Evolutionary conservation across 2,797 vertebrate genomes (phyloP), one percentile per base, ranked within the genome.

Genomic region (Pitangus sulphuratus): DNA sequence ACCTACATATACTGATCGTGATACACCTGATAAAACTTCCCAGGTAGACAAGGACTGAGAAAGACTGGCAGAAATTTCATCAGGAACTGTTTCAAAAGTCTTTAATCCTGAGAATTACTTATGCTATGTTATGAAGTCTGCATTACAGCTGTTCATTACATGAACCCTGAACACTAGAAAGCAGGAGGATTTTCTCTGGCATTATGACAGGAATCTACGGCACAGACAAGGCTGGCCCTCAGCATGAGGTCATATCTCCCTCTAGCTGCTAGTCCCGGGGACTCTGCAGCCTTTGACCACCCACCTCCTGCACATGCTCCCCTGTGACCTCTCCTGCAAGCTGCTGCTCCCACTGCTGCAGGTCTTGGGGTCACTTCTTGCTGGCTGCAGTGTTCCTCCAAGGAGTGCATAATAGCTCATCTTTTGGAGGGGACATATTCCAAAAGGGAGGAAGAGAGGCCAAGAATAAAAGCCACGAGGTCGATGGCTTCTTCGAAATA

Each of bases 211-310:
- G 69, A 92, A 91, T 69, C 64, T 56, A 87, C 2, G 0, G 84
- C 80, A 22, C 0, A 69, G 84, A 47, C 37, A 15, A 47, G 64
- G 53, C 84, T 85, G 84, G 92, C 47, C 87, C 61, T 89, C 89
- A 96, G 87, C 1, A 13, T 94, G 95, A 92, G 95, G 87, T 85
- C 95, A 42, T 88, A 96, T 88, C 96, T 96, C 95, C 95, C 95
- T 96, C 95, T 96, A 97, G 95, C 93, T 96, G 95, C 84, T 97
- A 92, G 91, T 92, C 69, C 69, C 31, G 84, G 95, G 89, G 91
- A 93, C 87, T 96, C 89, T 11, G 24, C 87, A 88, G 82, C 79
- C 82, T 92, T 77, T 81, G 92, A 12, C 87, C 82, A 68, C 79
- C 87, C 81, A 66, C 24, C 1, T 4, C 44, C n/a, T 15, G 48